Evolutionary conservation across 2,888 invertebrate genomes (phyloP).

Genomic region (Drosophila picticornis): DNA sequence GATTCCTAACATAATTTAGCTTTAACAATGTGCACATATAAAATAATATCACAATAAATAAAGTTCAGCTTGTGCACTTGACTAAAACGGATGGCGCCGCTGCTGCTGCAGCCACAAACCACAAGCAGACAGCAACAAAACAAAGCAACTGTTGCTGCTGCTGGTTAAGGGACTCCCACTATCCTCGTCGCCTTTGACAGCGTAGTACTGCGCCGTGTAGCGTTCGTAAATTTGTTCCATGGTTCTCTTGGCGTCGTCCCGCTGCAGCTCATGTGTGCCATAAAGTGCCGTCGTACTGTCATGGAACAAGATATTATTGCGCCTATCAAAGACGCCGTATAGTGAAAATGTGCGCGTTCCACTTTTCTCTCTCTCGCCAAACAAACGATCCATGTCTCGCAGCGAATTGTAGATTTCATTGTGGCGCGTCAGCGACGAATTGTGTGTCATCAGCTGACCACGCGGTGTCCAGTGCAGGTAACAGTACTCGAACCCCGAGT

Average conservation of each 20-base stretch:
- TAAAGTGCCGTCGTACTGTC: conserved; percentile 83
- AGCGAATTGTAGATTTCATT: conserved; percentile 91
- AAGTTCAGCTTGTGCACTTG: conserved; percentile 32
- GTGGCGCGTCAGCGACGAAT: conserved; percentile 86
- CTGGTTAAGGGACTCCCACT: conserved; percentile 23
- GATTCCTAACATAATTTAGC: conserved; percentile 49
- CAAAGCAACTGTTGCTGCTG: conserved; percentile 1
- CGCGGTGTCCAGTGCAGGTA: conserved; percentile 89
- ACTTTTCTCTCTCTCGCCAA: conserved; percentile 88
- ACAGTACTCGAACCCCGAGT: conserved; percentile 85
- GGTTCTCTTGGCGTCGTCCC: conserved; percentile 76
- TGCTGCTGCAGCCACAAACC: conserved; percentile 26
- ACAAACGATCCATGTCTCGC: conserved; percentile 89
- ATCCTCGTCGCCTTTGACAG: conserved; percentile 22
- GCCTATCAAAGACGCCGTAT: conserved; percentile 89
- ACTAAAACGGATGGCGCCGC: conserved; percentile 32
- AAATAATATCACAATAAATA: conserved; percentile 76
- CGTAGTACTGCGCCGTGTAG: conserved; percentile 74
- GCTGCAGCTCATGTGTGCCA: conserved; percentile 76
- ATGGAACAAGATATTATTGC: conserved; percentile 88
- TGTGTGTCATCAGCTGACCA: conserved; percentile 89
- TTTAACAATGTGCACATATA: conserved; percentile 47
- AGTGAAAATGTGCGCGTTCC: conserved; percentile 89
- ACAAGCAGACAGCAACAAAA: conserved; percentile 24
- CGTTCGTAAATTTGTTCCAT: conserved; percentile 83